phyloP scores from a whole-genome alignment of 2,888 invertebrate genomes.

The Odiellus spinosus region DNA sequence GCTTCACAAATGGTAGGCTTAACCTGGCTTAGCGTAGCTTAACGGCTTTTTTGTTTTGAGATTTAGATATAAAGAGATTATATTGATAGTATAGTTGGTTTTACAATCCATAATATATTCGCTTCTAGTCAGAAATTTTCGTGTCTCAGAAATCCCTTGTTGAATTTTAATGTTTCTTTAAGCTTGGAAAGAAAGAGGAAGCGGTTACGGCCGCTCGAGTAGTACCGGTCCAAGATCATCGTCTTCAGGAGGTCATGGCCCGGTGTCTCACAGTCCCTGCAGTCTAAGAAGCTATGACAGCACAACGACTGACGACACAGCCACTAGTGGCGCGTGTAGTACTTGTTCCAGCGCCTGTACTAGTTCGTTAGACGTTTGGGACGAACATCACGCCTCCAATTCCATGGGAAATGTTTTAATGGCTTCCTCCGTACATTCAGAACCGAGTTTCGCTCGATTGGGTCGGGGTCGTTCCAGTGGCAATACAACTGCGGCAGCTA shows the following conservation, averaged over 20 bases:
- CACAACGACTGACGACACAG: slow-evolving; percentile 5
- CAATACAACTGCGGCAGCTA: too few species aligned
- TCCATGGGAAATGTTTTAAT: slow-evolving; percentile 1
- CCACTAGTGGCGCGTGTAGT: slow-evolving; percentile 8
- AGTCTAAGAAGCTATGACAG: slow-evolving; percentile 9
- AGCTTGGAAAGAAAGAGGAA: slow-evolving; percentile 12
- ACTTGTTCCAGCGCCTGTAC: slow-evolving; percentile 12
- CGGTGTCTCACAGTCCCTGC: slow-evolving; percentile 12
- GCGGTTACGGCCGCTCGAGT: too few species aligned
- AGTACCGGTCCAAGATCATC: too few species aligned
- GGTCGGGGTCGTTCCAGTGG: slow-evolving; percentile 8
- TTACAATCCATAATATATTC: not conserved
- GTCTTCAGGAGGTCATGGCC: too few species aligned
- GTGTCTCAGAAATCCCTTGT: not conserved
- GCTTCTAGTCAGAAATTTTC: not conserved
- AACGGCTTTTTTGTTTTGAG: not conserved
- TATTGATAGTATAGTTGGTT: not conserved
- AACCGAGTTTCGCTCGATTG: slow-evolving; percentile 6
- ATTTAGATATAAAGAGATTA: not conserved
- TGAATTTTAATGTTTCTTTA: not conserved
- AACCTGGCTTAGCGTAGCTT: too few species aligned
- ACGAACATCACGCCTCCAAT: too few species aligned
- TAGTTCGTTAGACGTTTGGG: slow-evolving; percentile 3
- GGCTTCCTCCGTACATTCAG: slow-evolving; percentile 4
- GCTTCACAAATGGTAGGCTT: too few species aligned